Evolutionary conservation across 2,888 invertebrate genomes (phyloP), one percentile per base, ranked within the genome.

Genomic region (Drosophila buzzatii): DNA sequence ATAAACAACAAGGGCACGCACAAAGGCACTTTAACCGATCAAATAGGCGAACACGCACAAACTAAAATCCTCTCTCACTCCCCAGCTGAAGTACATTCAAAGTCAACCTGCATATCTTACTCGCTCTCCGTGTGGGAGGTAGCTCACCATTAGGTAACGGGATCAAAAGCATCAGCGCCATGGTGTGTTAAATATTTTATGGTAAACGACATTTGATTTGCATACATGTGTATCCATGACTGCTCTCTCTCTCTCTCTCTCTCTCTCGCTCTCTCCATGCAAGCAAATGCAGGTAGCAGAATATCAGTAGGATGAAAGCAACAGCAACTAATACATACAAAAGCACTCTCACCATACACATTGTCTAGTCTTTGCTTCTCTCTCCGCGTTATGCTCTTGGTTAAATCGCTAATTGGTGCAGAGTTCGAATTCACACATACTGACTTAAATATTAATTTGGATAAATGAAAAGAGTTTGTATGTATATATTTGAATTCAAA

Each of bases 81-180:
- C 7, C 1, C 10, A 16, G 16, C n/a, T 9, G 27, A 27, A 27
- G 27, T 27, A 16, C 27, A 27, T 16, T 16, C 6, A 27, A 27
- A 27, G 6, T 6, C 9, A 47, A 31, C 31, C n/a, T n/a, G 5
- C 27, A 31, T 47, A 31, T 23, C 45, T 49, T n/a, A 31, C 31
- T 49, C n/a, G 10, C n/a, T n/a, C 49, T 39, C 20, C 53, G 16
- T 20, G 20, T 14, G 14, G 12, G 6, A 8, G 3, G 4, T 2
- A 1, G 9, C 18, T 6, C 31, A 4, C 0, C 7, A 20, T 23
- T 14, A 20, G 9, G 10, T 33, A 57, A 44, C 56, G 42, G 56
- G 42, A 57, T 57, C 56, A 57, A 57, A 57, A 57, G 56, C 56
- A 31, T 56, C 31, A 41, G 14, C 18, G 8, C 31, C 33, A 31